phyloP scores from a whole-genome alignment of 2,113 vertebrate species.

The Tyto alba region DNA sequence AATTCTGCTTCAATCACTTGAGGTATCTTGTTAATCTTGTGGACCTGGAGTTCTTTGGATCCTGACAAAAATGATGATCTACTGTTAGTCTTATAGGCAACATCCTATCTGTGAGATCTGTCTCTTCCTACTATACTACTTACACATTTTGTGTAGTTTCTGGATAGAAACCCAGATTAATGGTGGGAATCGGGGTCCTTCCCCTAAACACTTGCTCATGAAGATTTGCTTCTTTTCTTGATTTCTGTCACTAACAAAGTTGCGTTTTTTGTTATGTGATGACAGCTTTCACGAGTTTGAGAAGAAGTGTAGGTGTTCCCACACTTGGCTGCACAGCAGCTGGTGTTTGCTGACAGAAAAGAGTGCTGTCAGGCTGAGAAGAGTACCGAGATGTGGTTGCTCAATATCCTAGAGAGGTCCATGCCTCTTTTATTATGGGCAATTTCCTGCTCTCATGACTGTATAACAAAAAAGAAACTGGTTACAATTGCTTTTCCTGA shows the following conservation, averaged over 20 bases:
- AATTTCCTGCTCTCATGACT: not conserved
- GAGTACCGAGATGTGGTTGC: not conserved
- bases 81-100: not conserved
- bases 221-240: not conserved
- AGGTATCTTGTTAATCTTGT: not conserved
- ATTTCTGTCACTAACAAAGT: not conserved
- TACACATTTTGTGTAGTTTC: not conserved
- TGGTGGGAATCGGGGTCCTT: not conserved
- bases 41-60: not conserved
- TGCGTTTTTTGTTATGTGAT: not conserved
- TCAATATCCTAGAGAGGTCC: not conserved
- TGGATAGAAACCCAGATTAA: not conserved
- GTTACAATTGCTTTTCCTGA: not conserved
- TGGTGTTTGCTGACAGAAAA: not conserved
- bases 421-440: not conserved
- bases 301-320: not conserved
- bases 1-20: not conserved
- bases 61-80: not conserved
- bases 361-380: not conserved
- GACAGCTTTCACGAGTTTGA: not conserved
- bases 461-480: not conserved
- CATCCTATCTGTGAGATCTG: not conserved
- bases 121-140: not conserved
- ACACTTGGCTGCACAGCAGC: not conserved
- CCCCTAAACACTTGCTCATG: not conserved